A percentile compares a stretch with the other conserved stretches of the same genome.
Conservation (phyloP, 2,797 vertebrate species). For the Liasis olivaceus region DNA sequence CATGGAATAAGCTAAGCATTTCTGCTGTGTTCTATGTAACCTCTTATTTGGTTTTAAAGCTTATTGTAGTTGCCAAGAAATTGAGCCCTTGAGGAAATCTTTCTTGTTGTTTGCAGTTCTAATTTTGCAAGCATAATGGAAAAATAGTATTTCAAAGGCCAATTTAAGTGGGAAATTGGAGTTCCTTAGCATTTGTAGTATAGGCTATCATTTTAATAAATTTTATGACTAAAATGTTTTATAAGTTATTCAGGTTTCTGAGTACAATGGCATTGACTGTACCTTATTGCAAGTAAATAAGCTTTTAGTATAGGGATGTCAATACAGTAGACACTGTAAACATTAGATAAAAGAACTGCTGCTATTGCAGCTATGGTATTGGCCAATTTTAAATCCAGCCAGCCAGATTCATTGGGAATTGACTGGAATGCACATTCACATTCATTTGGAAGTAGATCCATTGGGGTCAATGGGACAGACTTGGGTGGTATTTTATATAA, state of each 20-base stretch:
- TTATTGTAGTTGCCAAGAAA: not conserved
- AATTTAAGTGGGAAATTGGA: not conserved
- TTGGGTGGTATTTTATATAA: not conserved
- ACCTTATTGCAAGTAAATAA: not conserved
- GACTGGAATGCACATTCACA: not conserved
- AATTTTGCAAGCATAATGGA: not conserved
- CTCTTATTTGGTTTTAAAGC: not conserved
- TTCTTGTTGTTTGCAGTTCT: not conserved
- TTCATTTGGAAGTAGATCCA: not conserved
- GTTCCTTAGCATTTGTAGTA: not conserved
- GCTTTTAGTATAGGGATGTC: not conserved
- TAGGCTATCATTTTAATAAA: not conserved
- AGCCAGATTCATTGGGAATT: not conserved
- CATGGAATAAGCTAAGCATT: not conserved
- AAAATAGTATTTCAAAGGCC: not conserved
- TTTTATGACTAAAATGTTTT: not conserved
- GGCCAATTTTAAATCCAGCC: not conserved
- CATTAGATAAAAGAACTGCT: not conserved
- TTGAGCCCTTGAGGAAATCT: not conserved
- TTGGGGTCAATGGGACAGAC: not conserved
- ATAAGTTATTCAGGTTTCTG: not conserved
- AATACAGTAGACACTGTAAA: not conserved
- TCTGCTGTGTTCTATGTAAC: not conserved
- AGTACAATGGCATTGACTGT: not conserved
- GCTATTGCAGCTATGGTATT: not conserved